phyloP scores from a whole-genome alignment of 2,888 invertebrate species.

The Apotomis turbidana region DNA sequence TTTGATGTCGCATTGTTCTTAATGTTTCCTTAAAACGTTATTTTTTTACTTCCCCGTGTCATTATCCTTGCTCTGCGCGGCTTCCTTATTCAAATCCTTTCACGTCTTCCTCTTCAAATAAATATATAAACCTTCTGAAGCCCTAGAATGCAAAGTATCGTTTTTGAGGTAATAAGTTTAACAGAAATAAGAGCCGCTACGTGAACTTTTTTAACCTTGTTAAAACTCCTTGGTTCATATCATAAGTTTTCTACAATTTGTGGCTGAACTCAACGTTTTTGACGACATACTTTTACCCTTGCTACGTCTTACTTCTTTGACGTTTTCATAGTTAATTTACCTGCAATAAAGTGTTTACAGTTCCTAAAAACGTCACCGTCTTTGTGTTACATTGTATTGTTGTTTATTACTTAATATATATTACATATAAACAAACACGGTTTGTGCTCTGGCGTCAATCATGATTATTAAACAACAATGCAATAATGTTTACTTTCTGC shows the following conservation, averaged over 20 bases:
- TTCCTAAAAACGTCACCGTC: too few species aligned
- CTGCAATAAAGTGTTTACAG: too few species aligned
- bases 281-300: too few species aligned
- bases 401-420: too few species aligned
- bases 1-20: slow-evolving; percentile 1
- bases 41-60: slow-evolving; percentile 24
- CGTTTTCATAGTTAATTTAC: too few species aligned
- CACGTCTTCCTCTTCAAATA: slow-evolving; percentile 28
- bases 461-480: neutral
- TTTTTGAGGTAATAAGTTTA: slow-evolving; percentile 1
- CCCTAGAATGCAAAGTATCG: slow-evolving; percentile 23
- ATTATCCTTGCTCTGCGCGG: slow-evolving; percentile 13
- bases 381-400: neutral
- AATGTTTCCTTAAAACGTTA: slow-evolving; percentile 2
- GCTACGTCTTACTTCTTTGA: too few species aligned
- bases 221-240: too few species aligned
- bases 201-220: too few species aligned
- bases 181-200: neutral
- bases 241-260: too few species aligned
- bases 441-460: neutral
- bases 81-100: slow-evolving; percentile 28
- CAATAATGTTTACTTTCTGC: too few species aligned
- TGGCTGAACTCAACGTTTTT: too few species aligned
- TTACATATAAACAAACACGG: too few species aligned
- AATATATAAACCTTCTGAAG: slow-evolving; percentile 18